Evolutionary conservation across 2,888 invertebrate species (phyloP).

Genomic region (Cephus pygmeus): DNA sequence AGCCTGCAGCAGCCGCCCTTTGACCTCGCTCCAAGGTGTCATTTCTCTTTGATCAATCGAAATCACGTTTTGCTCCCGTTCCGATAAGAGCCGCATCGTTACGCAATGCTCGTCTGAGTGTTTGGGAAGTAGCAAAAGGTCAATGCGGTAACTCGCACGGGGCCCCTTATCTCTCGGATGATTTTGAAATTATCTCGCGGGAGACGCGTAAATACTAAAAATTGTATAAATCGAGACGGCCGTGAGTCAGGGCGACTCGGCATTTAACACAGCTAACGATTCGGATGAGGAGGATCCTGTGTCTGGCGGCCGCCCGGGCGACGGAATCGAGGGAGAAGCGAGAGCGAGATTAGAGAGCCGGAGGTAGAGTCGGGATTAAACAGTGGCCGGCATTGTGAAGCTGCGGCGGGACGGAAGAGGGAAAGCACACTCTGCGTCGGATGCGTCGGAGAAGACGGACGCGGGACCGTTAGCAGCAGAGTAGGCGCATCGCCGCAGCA

Average conservation of each 20-base stretch:
- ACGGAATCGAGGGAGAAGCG: not conserved
- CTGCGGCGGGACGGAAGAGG: not conserved
- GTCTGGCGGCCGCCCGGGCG: not conserved
- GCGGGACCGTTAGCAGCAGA: not conserved
- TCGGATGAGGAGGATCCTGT: not conserved
- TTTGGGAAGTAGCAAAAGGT: not conserved
- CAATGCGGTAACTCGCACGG: not conserved
- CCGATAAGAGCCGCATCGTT: not conserved
- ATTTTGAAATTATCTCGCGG: not conserved
- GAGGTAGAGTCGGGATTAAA: constrained; percentile 21
- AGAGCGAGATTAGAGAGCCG: constrained; percentile 2
- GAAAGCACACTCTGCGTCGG: not conserved
- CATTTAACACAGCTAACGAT: not conserved
- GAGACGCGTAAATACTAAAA: not conserved
- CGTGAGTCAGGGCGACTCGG: not conserved
- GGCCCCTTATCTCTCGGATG: not conserved
- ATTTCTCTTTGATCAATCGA: too few species aligned
- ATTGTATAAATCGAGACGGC: not conserved
- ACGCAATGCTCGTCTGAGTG: not conserved
- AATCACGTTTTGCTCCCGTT: not conserved
- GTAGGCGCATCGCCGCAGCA: constrained; percentile 22
- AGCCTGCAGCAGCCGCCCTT: too few species aligned
- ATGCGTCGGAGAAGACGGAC: not conserved
- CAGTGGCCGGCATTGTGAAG: constrained; percentile 41
- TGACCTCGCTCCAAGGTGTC: too few species aligned